These are phyloP conservation scores for Gallinago nigripennis DNA, from an alignment of 2,797 vertebrate species.

Conservation along the genomic window DNA sequence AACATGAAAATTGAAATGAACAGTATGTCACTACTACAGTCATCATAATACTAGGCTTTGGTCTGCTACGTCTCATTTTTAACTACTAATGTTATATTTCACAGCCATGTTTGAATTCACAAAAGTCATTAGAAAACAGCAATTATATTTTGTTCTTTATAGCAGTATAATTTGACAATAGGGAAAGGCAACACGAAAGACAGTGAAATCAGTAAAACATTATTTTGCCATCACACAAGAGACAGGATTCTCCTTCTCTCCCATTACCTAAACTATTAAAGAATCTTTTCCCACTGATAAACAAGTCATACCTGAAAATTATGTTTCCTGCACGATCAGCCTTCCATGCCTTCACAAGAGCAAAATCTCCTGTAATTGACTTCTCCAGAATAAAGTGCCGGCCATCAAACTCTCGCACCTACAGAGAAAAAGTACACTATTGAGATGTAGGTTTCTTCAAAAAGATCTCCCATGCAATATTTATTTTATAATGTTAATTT, in stretches of 20 bases:
- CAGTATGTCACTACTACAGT: background rate
- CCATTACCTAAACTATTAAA: background rate
- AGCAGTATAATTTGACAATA: background rate
- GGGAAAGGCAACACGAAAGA: slow-evolving; percentile 7
- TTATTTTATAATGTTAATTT: background rate
- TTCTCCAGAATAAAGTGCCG: slow-evolving; percentile 92
- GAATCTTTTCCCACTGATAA: background rate
- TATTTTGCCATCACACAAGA: background rate
- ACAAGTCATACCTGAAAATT: slow-evolving; percentile 88
- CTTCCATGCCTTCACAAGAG: slow-evolving; percentile 96
- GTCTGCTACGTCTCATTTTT: background rate
- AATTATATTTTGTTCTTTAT: background rate
- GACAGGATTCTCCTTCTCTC: background rate
- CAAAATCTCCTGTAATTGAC: slow-evolving; percentile 94
- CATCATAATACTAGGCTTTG: background rate
- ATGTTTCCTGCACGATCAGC: slow-evolving; percentile 93
- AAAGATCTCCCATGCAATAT: background rate
- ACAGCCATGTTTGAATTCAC: background rate
- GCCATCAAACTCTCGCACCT: slow-evolving; percentile 92
- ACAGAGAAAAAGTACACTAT: background rate
- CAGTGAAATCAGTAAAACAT: background rate
- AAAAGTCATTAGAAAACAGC: background rate
- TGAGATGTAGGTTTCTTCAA: background rate
- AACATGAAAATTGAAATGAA: background rate
- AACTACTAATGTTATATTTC: background rate